Evolutionary conservation across 1,140 invertebrate species (phyloP).

Genomic region (Solenopsis fugax): DNA sequence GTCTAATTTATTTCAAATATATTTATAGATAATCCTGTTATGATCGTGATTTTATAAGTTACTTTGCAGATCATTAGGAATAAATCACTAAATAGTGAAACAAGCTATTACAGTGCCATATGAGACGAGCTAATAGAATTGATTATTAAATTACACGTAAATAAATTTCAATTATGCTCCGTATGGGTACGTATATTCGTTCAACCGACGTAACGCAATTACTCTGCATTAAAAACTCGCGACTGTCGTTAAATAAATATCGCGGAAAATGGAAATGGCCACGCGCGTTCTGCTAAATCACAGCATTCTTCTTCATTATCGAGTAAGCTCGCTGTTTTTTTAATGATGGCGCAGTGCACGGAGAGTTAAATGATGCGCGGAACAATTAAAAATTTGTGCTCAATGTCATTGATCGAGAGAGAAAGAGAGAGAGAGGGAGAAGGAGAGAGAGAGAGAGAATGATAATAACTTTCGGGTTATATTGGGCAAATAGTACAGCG

Average conservation of each 20-base stretch:
- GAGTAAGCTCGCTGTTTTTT: constrained; percentile 27
- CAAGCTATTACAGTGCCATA: constrained; percentile 22
- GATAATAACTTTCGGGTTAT: constrained; percentile 1
- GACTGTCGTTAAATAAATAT: constrained; percentile 64
- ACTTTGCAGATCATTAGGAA: constrained; percentile 9
- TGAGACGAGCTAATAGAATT: constrained; percentile 47
- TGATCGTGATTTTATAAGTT: background rate
- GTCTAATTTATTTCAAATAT: background rate
- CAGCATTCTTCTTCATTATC: constrained; percentile 60
- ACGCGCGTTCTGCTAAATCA: constrained; percentile 45
- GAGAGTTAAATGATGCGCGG: constrained; percentile 32
- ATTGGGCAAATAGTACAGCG: background rate
- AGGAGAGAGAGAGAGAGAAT: background rate
- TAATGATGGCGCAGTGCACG: background rate
- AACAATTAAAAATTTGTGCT: constrained; percentile 37
- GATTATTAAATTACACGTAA: constrained; percentile 60
- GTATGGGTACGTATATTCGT: constrained; percentile 30
- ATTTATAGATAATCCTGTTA: constrained; percentile 23
- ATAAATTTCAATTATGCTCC: constrained; percentile 57
- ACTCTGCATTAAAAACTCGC: constrained; percentile 61
- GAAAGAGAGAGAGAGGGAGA: too few species aligned
- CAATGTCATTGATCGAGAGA: background rate
- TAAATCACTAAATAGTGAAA: constrained; percentile 49
- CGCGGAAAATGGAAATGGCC: constrained; percentile 56
- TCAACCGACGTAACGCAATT: constrained; percentile 43